phyloP scores from a whole-genome alignment of 2,797 vertebrate species.

The Bovichtus variegatus region DNA sequence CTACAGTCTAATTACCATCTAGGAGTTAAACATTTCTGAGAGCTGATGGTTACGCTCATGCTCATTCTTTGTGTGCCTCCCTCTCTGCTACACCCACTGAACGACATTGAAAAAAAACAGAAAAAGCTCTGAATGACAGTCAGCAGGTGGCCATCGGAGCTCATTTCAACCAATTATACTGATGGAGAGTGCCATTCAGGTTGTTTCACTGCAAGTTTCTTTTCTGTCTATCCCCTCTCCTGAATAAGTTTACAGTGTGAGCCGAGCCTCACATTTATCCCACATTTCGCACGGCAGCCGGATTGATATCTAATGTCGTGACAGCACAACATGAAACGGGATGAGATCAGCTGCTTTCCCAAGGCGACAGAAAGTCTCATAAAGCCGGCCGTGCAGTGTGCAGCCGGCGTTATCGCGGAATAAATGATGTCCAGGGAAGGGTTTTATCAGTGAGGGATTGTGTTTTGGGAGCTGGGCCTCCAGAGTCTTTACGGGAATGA shows the following conservation, averaged over 20 bases:
- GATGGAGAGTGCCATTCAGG: conserved; percentile 54
- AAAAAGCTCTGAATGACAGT: conserved; percentile 61
- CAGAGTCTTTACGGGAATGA: conserved; percentile 26
- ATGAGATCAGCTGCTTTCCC: conserved; percentile 41
- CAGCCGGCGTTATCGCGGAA: conserved; percentile 27
- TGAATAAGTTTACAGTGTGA: conserved; percentile 48
- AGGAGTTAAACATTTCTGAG: neutral
- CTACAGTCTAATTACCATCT: neutral
- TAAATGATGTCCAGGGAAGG: conserved; percentile 39
- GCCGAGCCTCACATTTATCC: conserved; percentile 48
- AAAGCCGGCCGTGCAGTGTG: conserved; percentile 30
- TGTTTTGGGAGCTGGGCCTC: conserved; percentile 36
- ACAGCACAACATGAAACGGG: conserved; percentile 37
- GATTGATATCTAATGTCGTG: conserved; percentile 63
- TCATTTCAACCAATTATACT: conserved; percentile 80
- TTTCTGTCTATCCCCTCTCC: conserved; percentile 35
- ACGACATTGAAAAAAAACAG: conserved; percentile 59
- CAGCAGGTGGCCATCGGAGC: conserved; percentile 71
- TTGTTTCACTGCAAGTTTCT: conserved; percentile 64
- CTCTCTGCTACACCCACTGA: conserved; percentile 14
- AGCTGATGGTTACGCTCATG: conserved; percentile 16
- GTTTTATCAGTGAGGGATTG: conserved; percentile 47
- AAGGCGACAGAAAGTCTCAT: conserved; percentile 45
- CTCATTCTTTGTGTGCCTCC: conserved; percentile 12
- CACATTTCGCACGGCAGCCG: conserved; percentile 49